phyloP scores from a whole-genome alignment of 1,140 invertebrate genomes.

The Drosophila suzukii region DNA sequence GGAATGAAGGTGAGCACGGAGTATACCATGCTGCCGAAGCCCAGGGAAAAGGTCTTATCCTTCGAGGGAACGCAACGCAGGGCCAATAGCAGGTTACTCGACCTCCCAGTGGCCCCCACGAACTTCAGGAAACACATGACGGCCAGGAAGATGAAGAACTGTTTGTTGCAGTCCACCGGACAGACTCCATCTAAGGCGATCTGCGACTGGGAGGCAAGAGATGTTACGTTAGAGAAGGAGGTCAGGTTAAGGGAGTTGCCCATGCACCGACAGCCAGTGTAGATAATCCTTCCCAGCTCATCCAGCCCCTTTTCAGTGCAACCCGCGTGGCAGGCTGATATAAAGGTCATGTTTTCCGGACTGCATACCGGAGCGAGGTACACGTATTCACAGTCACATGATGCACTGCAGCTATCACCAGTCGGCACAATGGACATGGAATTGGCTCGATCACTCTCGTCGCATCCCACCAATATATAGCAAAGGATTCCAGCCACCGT shows the following conservation, averaged over 20 bases:
- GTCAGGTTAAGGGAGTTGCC: background rate
- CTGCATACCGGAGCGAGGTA: constrained; percentile 89
- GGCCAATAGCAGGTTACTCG: constrained; percentile 88
- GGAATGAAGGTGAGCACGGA: constrained; percentile 90
- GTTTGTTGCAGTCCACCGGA: constrained; percentile 87
- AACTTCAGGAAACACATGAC: constrained; percentile 89
- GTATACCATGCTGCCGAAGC: constrained; percentile 87
- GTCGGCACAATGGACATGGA: constrained; percentile 33
- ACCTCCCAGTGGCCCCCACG: constrained; percentile 87
- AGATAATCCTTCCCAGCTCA: constrained; percentile 75
- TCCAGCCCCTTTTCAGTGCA: constrained; percentile 84
- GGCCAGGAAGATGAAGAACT: constrained; percentile 87
- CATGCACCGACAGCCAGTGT: constrained; percentile 50
- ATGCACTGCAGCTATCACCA: constrained; percentile 85
- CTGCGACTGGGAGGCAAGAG: constrained; percentile 8
- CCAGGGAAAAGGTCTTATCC: constrained; percentile 89
- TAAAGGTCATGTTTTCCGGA: constrained; percentile 86
- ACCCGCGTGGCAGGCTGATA: constrained; percentile 90
- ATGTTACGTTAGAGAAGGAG: background rate
- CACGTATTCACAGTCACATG: constrained; percentile 88
- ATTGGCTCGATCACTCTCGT: constrained; percentile 77
- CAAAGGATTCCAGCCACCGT: constrained; percentile 87
- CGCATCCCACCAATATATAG: constrained; percentile 89
- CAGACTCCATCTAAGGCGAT: constrained; percentile 86
- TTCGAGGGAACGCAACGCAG: constrained; percentile 89